Evolutionary conservation across 2,888 invertebrate genomes (phyloP), one percentile per base, ranked within the genome.

Genomic region (Dryobota labecula): DNA sequence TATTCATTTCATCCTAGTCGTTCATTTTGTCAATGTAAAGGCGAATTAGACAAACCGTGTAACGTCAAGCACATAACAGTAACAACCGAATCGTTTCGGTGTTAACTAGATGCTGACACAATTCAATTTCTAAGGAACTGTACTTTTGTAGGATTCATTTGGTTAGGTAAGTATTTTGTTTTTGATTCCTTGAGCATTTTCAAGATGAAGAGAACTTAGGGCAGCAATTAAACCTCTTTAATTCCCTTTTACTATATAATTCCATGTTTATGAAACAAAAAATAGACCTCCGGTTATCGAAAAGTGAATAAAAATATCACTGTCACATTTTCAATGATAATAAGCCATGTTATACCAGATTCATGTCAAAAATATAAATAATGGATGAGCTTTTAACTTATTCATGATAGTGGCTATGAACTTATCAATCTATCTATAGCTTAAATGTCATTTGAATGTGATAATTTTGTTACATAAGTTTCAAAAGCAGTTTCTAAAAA

Each of bases 61-160:
- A 82, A 76, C 80, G 76, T 77, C 84, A 84, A 70, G 73, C 43
- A 65, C 38, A 70, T 77, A 84, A 82, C 80, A 82, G 86, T 83
- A 67, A 61, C 62, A 73, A 78, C 78, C 73, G 70, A 73, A 71
- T 75, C 51, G 30, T 72, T 69, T 84, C 61, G 70, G 75, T 70
- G 54, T 43, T 78, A 82, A 76, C 76, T 71, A 68, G 77, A 77
- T 72, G 45, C 69, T 78, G 62, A 58, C 65, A 78, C 51, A 63
- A 60, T 73, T 65, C 45, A 3, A 61, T 56, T 57, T 64, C 45
- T 53, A n/a, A 36, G 15, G 24, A 76, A 66, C 58, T 66, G 62
- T 57, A 60, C 24, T 66, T 70, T 30, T 36, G 9, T 38, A 36
- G 8, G 24, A 47, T 49, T 47, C 9, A 49, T 54, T 60, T 41